These are phyloP conservation scores for Sitodiplosis mosellana DNA, from an alignment of 1,140 invertebrate genomes.

Conservation along the genomic window DNA sequence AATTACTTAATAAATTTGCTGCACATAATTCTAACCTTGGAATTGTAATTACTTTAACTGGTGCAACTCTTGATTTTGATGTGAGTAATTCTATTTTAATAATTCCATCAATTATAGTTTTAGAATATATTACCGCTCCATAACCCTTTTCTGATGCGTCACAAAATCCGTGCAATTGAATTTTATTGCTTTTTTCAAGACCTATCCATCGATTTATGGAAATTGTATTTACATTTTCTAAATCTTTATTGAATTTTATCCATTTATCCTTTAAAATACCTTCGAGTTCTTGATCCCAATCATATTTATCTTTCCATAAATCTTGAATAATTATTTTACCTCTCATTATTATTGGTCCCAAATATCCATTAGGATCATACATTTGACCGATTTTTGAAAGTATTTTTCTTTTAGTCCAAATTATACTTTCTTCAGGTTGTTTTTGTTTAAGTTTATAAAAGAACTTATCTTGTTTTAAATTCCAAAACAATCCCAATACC, in stretches of 20 bases:
- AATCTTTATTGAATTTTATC: constrained; percentile 6
- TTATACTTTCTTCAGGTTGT: no score
- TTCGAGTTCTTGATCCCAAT: constrained; percentile 21
- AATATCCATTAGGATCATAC: constrained; percentile 24
- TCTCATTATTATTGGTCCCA: constrained; percentile 21
- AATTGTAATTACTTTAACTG: constrained; percentile 14
- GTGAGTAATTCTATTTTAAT: constrained; percentile 8
- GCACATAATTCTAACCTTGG: constrained; percentile 19
- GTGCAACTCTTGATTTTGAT: constrained; percentile 18
- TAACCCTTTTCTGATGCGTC: constrained; percentile 20
- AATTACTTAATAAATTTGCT: constrained; percentile 12
- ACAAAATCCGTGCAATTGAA: constrained; percentile 14
- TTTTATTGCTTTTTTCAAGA: constrained; percentile 4
- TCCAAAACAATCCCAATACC: no score
- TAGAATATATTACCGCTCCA: constrained; percentile 18
- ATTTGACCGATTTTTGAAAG: constrained; percentile 4
- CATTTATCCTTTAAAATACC: constrained; percentile 6
- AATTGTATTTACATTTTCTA: constrained; percentile 7
- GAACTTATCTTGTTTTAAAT: no score
- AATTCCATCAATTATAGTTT: constrained; percentile 5
- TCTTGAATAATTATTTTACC: constrained; percentile 28
- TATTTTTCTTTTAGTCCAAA: no score
- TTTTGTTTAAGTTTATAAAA: no score
- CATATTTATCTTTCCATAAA: constrained; percentile 17
- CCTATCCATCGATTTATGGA: constrained; percentile 6